Base-by-base conservation (phyloP, 2,888 invertebrate species). In the Drosophila mercatorum region DNA sequence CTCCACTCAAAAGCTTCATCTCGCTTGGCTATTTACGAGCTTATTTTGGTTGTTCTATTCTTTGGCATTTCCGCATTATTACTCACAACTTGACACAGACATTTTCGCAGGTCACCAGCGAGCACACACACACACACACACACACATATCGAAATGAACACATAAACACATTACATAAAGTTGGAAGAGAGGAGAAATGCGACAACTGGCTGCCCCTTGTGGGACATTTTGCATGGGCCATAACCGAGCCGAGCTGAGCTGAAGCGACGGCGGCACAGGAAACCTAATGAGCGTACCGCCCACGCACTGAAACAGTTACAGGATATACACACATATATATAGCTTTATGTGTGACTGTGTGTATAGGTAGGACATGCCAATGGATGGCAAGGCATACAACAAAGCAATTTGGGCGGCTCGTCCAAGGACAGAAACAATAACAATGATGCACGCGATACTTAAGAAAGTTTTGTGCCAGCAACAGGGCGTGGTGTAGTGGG, bases 401-500 rank as follows among this genome's bases (percentile, higher is more conserved):
- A 73, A 70, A 74, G 73, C 73, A 58, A 83, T 87, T 87, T 80
- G 59, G 59, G 51, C 40, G 34, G 72, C 61, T 40, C 38, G 63
- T 47, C 47, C 53, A 12, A 65, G 75, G 70, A 28, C 51, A 71
- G 75, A 86, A 83, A 87, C 84, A 84, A 84, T 83, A 87, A 81
- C 84, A 84, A 83, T 80, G 84, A 81, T 80, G 87, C 84, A 87
- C 87, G 84, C 87, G 80, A 84, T 84, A 84, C 87, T 84, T 83
- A 83, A 83, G 79, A 79, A 83, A 86, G 68, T 83, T 83, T 86
- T 83, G 79, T 61, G 72, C 46, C 41, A 56, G 46, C 55, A 36
- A n/a, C n/a, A 14, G 58, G 71, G 28, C n/a, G 17, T 38, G 46
- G 28, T 28, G 47, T 28, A 8, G 28, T 14, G 17, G 34, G 38